Conservation (phyloP, 2,797 vertebrate genomes). For the Poeciliopsis infans region DNA sequence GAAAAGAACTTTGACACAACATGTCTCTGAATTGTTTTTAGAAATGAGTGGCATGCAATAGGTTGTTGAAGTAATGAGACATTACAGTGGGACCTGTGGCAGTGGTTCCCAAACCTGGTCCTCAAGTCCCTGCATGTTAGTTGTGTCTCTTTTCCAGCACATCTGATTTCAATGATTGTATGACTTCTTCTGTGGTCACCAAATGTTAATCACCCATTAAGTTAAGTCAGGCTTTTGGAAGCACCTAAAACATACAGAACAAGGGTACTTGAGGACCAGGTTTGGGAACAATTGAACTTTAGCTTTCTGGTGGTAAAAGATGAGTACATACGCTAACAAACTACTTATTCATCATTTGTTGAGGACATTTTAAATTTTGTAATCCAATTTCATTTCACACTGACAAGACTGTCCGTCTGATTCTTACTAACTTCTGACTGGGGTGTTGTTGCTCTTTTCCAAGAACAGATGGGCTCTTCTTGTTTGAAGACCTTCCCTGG, state of each 20-base stretch:
- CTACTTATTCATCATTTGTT: constrained; percentile 11
- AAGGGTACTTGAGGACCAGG: no score
- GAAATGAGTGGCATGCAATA: background rate
- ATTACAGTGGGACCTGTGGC: background rate
- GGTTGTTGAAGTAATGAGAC: background rate
- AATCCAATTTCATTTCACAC: constrained; percentile 24
- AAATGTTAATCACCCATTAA: no score
- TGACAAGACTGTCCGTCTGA: constrained; percentile 21
- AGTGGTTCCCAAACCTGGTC: no score
- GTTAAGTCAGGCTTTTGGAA: no score
- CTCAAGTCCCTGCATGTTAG: no score
- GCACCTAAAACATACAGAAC: no score
- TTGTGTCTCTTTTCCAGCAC: no score
- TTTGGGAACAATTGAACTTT: no score
- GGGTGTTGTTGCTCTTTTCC: constrained; percentile 39
- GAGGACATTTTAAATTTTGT: constrained; percentile 20
- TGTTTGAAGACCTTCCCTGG: constrained; percentile 27
- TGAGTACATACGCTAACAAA: background rate
- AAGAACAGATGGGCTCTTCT: constrained; percentile 11
- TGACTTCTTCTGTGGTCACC: no score
- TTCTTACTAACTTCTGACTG: background rate
- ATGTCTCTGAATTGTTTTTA: background rate
- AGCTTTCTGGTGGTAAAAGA: background rate
- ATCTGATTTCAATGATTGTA: no score
- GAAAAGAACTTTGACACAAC: background rate